Percentiles rank a stretch among this genome's conserved stretches.
Evolutionary conservation across 2,797 vertebrate genomes (phyloP).

Genomic region (Gymnothorax javanicus): DNA sequence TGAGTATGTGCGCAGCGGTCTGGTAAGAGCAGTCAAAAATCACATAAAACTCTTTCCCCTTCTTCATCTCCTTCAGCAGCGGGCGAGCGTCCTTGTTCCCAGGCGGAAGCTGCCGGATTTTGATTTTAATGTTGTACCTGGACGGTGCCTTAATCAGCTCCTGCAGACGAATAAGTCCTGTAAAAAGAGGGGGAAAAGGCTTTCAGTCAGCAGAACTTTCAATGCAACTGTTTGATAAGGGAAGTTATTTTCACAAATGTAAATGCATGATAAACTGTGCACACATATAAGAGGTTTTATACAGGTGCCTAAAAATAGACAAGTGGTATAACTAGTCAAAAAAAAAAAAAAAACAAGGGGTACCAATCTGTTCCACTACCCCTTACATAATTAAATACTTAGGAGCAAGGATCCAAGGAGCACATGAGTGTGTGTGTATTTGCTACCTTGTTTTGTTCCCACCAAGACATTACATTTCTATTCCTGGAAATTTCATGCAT

Average conservation of each 20-base stretch:
- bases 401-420: neutral
- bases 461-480: constrained; percentile 2
- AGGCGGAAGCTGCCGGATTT: constrained; percentile 93
- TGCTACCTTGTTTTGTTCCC: neutral
- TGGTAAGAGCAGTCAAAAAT: constrained; percentile 96
- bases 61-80: constrained; percentile 98
- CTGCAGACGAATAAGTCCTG: constrained; percentile 92
- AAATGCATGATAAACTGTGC: neutral
- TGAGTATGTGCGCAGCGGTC: constrained; percentile 89
- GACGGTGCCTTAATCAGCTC: constrained; percentile 99
- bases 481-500: constrained; percentile 10
- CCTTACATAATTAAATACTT: neutral
- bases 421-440: neutral
- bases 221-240: neutral
- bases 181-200: constrained; percentile 48
- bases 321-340: neutral
- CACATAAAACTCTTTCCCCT: constrained; percentile 92
- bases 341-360: neutral
- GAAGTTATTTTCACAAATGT: neutral
- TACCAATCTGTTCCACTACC: neutral
- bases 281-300: neutral
- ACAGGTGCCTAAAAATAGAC: neutral
- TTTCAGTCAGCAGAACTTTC: constrained; percentile 37
- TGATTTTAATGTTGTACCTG: constrained; percentile 96
- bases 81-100: constrained; percentile 93